A percentile compares a stretch with the other conserved stretches of the same genome.
phyloP scores from a whole-genome alignment of 2,888 invertebrate species.

The Limnephilus auricula region DNA sequence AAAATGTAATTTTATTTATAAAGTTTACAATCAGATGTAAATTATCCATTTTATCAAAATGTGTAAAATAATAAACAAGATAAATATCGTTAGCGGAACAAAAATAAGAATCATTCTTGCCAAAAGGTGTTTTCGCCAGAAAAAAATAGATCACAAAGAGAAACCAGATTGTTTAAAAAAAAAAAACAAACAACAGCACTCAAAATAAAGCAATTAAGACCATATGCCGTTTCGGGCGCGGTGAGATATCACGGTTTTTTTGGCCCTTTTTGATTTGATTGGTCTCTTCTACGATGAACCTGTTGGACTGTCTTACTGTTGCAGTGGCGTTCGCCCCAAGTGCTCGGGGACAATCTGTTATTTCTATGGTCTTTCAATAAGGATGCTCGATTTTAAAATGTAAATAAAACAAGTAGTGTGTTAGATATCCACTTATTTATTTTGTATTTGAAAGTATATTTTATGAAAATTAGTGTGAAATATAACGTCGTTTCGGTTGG shows the following conservation, averaged over 20 bases:
- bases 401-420: no score
- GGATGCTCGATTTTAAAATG: no score
- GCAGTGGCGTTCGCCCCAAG: neutral
- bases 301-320: slow-evolving; percentile 14
- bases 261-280: slow-evolving; percentile 55
- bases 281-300: slow-evolving; percentile 46
- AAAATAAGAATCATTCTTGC: slow-evolving; percentile 15
- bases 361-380: no score
- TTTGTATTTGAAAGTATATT: no score
- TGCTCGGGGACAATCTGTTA: neutral
- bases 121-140: slow-evolving; percentile 11
- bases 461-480: no score
- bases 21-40: neutral
- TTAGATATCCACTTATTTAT: no score
- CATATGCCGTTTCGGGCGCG: slow-evolving; percentile 62
- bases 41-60: neutral
- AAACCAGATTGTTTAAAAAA: slow-evolving; percentile 24
- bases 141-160: slow-evolving; percentile 31
- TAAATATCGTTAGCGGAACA: slow-evolving; percentile 5
- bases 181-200: slow-evolving; percentile 29
- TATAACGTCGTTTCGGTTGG: no score
- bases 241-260: slow-evolving; percentile 54
- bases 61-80: slow-evolving; percentile 1
- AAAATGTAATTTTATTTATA: no score
- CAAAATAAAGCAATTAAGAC: slow-evolving; percentile 64